Percentiles rank a stretch among this genome's conserved stretches.
Conservation (phyloP, 1,140 invertebrate species). For the Habropoda laboriosa region DNA sequence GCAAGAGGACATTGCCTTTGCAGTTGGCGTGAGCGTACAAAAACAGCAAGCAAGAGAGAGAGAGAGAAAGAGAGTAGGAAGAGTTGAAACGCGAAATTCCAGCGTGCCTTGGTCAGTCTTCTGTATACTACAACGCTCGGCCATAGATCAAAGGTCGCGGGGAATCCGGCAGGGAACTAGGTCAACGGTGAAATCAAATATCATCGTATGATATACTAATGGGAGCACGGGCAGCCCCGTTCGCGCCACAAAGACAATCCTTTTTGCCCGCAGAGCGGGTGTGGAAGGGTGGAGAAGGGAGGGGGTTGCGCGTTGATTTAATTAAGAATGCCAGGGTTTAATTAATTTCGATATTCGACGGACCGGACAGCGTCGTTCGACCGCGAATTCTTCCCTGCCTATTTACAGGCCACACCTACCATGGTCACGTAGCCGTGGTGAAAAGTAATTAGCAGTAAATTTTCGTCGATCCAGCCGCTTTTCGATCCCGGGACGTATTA, state of each 20-base stretch:
- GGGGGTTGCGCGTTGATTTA: constrained; percentile 44
- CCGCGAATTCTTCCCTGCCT: constrained; percentile 8
- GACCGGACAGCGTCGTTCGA: neutral
- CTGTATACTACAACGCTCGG: constrained; percentile 51
- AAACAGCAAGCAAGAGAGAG: no score
- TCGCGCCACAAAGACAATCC: constrained; percentile 26
- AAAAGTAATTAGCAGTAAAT: constrained; percentile 67
- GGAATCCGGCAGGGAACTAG: constrained; percentile 37
- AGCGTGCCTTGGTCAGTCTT: constrained; percentile 36
- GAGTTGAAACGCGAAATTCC: constrained; percentile 41
- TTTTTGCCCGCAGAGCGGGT: neutral
- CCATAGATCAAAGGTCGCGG: constrained; percentile 51
- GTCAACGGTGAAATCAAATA: constrained; percentile 57
- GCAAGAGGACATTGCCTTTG: constrained; percentile 45
- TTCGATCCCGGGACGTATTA: constrained; percentile 30
- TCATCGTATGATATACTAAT: constrained; percentile 44
- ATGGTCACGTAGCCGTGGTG: neutral
- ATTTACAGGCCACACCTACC: neutral
- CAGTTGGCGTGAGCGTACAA: neutral
- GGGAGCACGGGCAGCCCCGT: neutral
- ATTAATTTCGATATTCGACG: constrained; percentile 56
- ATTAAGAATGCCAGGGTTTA: constrained; percentile 44
- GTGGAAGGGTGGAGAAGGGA: no score
- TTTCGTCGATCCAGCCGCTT: constrained; percentile 36
- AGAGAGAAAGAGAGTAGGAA: neutral